phyloP scores from a whole-genome alignment of 2,797 vertebrate species.

The Bovichtus variegatus region DNA sequence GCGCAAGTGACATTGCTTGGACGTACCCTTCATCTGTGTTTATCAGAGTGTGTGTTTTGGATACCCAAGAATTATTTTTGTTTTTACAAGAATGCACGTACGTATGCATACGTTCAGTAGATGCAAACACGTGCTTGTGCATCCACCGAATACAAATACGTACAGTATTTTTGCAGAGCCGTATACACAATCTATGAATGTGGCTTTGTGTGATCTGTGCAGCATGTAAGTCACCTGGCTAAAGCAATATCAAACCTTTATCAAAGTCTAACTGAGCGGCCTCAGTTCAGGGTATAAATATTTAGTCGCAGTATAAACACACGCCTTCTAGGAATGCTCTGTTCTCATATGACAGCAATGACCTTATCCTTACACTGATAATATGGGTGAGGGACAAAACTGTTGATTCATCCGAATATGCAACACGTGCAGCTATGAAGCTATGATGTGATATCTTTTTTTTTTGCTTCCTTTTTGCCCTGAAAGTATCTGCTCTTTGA shows the following conservation, averaged over 20 bases:
- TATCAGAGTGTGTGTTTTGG: conserved; percentile 13
- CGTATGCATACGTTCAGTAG: too few species aligned
- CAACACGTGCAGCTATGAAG: background rate
- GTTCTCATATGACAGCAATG: conserved; percentile 20
- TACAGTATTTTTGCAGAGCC: conserved; percentile 49
- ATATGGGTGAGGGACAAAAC: conserved; percentile 12
- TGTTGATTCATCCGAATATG: conserved; percentile 21
- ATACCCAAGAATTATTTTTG: conserved; percentile 27
- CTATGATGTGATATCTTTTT: too few species aligned
- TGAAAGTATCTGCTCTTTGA: background rate
- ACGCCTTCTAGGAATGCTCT: conserved; percentile 55
- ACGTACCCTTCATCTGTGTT: conserved; percentile 27
- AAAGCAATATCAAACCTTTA: conserved; percentile 53
- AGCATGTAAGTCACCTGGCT: conserved; percentile 44
- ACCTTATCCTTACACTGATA: conserved; percentile 56
- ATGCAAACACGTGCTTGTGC: background rate
- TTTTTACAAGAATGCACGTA: background rate
- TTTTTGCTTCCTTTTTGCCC: too few species aligned
- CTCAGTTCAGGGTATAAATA: conserved; percentile 69
- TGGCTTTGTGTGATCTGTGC: conserved; percentile 27
- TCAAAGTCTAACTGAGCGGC: conserved; percentile 52
- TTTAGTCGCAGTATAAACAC: conserved; percentile 77
- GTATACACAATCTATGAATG: conserved; percentile 25
- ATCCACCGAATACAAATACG: background rate
- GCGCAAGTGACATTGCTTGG: conserved; percentile 33